Evolutionary conservation across 2,797 vertebrate species (phyloP).

Genomic region (Florisuga fusca): DNA sequence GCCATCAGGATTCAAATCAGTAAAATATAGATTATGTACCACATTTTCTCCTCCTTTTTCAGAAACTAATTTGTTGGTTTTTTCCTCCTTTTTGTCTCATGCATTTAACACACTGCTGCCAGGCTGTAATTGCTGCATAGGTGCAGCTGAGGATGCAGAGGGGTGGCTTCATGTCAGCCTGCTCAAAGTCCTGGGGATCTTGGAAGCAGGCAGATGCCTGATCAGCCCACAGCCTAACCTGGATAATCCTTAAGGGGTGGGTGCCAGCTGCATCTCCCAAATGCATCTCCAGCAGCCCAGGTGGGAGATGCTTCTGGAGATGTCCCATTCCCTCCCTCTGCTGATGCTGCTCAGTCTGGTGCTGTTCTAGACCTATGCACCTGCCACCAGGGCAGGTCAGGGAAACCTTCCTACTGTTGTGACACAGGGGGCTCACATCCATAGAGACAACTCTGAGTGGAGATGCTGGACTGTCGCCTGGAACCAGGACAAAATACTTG

Average conservation of each 20-base stretch:
- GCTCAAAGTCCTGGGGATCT: background rate
- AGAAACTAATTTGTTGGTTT: background rate
- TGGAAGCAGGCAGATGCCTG: background rate
- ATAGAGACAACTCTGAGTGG: background rate
- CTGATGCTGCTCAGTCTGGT: background rate
- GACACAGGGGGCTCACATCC: background rate
- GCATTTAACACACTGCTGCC: background rate
- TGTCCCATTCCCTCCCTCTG: background rate
- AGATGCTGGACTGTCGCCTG: background rate
- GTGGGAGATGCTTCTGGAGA: background rate
- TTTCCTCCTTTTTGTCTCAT: background rate
- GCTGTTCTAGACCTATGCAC: background rate
- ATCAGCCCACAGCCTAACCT: background rate
- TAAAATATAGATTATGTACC: background rate
- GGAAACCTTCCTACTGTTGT: background rate
- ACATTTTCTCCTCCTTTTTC: background rate
- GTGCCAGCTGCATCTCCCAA: background rate
- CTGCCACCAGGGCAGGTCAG: background rate
- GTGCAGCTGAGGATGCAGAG: background rate
- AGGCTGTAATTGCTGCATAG: background rate
- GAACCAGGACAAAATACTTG: background rate
- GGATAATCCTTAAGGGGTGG: background rate
- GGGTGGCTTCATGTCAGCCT: background rate
- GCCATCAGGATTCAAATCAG: background rate
- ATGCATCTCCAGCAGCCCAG: background rate